These are phyloP conservation scores for Perccottus glenii DNA, from an alignment of 2,113 vertebrate species.

Conservation along the genomic window DNA sequence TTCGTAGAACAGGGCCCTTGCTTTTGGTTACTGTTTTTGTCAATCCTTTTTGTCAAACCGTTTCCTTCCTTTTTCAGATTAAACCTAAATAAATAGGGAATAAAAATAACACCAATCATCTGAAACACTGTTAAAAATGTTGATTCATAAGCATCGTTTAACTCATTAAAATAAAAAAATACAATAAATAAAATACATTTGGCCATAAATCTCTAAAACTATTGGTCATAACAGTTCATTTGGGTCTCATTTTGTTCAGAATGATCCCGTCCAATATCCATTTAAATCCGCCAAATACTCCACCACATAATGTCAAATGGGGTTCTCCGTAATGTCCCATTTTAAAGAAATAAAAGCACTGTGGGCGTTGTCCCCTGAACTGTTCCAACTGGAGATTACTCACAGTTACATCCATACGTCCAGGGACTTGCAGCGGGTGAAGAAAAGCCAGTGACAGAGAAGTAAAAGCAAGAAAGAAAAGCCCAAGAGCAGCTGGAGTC, in stretches of 20 bases:
- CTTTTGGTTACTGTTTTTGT: constrained; percentile 45
- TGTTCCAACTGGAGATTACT: constrained; percentile 13
- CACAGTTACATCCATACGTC: constrained; percentile 36
- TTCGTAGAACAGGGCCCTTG: constrained; percentile 8
- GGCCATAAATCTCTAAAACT: constrained; percentile 65
- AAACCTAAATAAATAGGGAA: constrained; percentile 72
- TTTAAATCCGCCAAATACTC: constrained; percentile 1
- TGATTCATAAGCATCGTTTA: constrained; percentile 63
- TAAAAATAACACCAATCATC: constrained; percentile 43
- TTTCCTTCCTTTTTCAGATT: constrained; percentile 48
- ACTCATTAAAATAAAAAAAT: constrained; percentile 68
- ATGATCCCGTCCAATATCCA: constrained; percentile 47
- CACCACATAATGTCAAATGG: constrained; percentile 32
- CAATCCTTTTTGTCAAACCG: constrained; percentile 16
- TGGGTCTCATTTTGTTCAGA: constrained; percentile 46
- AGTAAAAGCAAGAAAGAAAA: constrained; percentile 39
- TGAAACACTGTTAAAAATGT: constrained; percentile 58
- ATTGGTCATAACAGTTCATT: constrained; percentile 52
- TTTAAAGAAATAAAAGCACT: constrained; percentile 57
- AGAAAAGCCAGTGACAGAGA: constrained; percentile 47
- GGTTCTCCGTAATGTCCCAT: constrained; percentile 37
- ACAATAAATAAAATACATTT: constrained; percentile 79
- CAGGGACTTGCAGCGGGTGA: constrained; percentile 34
- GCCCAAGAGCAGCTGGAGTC: constrained; percentile 26
- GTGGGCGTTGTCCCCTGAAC: background rate